Conservation (phyloP, 2,113 vertebrate species). For the Triplophysa dalaica region DNA sequence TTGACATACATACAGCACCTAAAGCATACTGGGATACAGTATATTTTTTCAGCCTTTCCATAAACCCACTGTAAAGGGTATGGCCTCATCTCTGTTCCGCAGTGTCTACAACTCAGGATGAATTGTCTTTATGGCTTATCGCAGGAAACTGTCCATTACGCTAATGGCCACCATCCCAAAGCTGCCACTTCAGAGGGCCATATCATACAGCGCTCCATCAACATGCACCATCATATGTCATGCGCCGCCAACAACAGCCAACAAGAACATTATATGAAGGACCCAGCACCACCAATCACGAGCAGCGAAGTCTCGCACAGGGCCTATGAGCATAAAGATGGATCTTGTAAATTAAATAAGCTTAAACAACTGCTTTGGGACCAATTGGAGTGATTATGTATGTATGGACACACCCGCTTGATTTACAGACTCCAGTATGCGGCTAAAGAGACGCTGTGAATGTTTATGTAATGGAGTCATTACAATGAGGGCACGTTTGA, state of each 20-base stretch:
- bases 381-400: conserved; percentile 15
- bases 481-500: conserved; percentile 13
- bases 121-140: conserved; percentile 57
- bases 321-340: conserved; percentile 16
- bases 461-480: conserved; percentile 28
- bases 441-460: conserved; percentile 15
- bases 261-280: conserved; percentile 7
- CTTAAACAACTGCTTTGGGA: conserved; percentile 27
- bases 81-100: not conserved
- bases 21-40: not conserved
- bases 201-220: not conserved
- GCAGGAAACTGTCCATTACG: conserved; percentile 41
- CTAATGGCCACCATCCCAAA: conserved; percentile 11
- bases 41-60: not conserved
- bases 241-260: not conserved
- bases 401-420: conserved; percentile 4
- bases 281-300: conserved; percentile 14
- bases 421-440: conserved; percentile 17
- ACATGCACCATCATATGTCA: conserved; percentile 14
- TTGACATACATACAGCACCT: not conserved
- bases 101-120: conserved; percentile 53
- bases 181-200: conserved; percentile 16
- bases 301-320: conserved; percentile 10
- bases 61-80: not conserved
- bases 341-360: conserved; percentile 26